Percentiles rank a stretch among this genome's conserved stretches.
phyloP scores from a whole-genome alignment of 2,888 invertebrate species.

The Corbicula japonica region DNA sequence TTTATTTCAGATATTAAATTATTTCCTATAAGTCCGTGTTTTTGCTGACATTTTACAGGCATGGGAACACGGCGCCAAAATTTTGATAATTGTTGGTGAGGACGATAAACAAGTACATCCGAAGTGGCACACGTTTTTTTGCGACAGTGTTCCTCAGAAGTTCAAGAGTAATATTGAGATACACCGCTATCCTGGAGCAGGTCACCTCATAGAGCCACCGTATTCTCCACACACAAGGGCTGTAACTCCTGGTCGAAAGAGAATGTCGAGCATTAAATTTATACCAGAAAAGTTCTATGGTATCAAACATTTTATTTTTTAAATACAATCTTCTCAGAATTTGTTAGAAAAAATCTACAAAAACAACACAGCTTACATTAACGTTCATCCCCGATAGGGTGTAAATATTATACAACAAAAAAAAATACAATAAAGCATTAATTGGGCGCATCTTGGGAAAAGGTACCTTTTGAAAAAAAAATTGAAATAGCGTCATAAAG shows the following conservation, averaged over 20 bases:
- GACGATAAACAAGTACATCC: slow-evolving; percentile 52
- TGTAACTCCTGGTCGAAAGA: slow-evolving; percentile 21
- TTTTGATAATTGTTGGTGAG: slow-evolving; percentile 35
- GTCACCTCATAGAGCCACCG: slow-evolving; percentile 54
- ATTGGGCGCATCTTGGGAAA: too few relatives aligned
- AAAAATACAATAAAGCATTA: too few relatives aligned
- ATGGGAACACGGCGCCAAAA: slow-evolving; percentile 55
- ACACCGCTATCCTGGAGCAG: slow-evolving; percentile 51
- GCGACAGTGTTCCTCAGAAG: slow-evolving; percentile 31
- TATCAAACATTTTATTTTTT: too few relatives aligned
- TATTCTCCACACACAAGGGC: slow-evolving; percentile 39
- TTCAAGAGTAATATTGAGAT: slow-evolving; percentile 37
- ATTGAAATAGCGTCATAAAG: too few relatives aligned
- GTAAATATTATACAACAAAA: too few relatives aligned
- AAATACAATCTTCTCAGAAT: too few relatives aligned
- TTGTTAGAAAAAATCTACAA: too few relatives aligned
- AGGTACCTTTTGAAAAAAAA: too few relatives aligned
- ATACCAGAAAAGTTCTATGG: slow-evolving; percentile 35
- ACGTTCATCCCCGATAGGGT: too few relatives aligned
- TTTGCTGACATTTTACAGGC: slow-evolving; percentile 34
- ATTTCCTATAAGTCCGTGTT: too few relatives aligned
- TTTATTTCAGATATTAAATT: too few relatives aligned
- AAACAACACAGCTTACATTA: too few relatives aligned
- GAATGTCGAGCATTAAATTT: slow-evolving; percentile 22
- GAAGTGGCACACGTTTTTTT: slow-evolving; percentile 23